A percentile compares a stretch with the other conserved stretches of the same genome.
Evolutionary conservation across 1,140 invertebrate genomes (phyloP).

Genomic region (Ruditapes philippinarum): DNA sequence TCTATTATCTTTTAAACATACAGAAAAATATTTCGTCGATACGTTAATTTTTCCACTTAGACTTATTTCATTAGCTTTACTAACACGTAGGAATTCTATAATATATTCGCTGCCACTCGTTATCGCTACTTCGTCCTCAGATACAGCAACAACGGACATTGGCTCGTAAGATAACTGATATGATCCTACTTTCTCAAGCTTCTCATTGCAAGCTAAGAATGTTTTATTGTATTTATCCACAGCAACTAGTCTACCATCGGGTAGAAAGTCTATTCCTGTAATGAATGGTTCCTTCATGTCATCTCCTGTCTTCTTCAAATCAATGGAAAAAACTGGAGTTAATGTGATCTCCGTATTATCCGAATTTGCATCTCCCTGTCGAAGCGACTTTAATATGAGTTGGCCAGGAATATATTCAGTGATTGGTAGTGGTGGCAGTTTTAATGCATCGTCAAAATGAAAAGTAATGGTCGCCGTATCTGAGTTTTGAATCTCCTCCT

Average conservation of each 20-base stretch:
- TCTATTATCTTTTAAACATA: neutral
- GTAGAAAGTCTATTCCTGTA: conserved; percentile 13
- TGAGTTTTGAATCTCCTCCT: neutral
- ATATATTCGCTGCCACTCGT: neutral
- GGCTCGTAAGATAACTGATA: neutral
- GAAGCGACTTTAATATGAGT: neutral
- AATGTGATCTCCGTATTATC: neutral
- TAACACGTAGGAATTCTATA: neutral
- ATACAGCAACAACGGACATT: neutral
- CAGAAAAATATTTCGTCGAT: neutral
- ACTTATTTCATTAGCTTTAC: neutral
- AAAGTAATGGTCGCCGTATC: neutral
- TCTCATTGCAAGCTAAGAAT: neutral
- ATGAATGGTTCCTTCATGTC: neutral
- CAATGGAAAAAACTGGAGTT: neutral
- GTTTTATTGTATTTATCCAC: conserved; percentile 18
- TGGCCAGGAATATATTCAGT: neutral
- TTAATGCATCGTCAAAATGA: neutral
- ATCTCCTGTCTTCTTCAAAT: neutral
- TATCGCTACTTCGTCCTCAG: neutral
- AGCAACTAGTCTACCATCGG: conserved; percentile 12
- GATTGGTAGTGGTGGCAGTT: neutral
- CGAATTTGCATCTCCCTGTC: too few species aligned
- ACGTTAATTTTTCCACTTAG: neutral
- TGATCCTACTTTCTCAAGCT: neutral